Conservation (phyloP, 2,797 vertebrate species). For the Thunnus albacares region DNA sequence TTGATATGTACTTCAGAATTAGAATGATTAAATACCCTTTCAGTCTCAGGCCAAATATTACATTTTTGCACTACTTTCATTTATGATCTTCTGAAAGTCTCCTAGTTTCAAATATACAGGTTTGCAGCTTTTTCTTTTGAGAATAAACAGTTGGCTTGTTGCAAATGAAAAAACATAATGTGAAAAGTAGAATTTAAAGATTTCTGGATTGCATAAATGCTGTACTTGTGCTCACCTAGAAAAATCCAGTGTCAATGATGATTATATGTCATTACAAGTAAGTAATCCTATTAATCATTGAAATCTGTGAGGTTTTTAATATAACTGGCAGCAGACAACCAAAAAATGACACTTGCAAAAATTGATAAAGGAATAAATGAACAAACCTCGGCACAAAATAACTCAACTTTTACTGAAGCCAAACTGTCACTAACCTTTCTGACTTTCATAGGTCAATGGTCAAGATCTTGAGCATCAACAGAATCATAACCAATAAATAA, state of each 20-base stretch:
- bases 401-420: neutral
- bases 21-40: constrained; percentile 10
- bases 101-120: neutral
- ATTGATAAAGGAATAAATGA: too few relatives aligned
- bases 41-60: neutral
- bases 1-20: neutral
- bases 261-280: neutral
- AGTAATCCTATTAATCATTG: neutral
- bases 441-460: neutral
- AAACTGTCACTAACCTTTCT: neutral
- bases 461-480: neutral
- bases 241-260: neutral
- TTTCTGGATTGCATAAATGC: neutral
- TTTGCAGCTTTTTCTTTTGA: neutral
- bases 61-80: neutral
- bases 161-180: neutral
- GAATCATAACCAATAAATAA: neutral
- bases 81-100: neutral
- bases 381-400: neutral
- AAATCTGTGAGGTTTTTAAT: neutral
- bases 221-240: neutral
- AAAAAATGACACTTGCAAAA: too few relatives aligned
- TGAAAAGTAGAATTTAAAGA: neutral
- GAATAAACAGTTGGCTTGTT: neutral
- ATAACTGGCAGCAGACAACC: neutral